Conservation (phyloP, 2,888 invertebrate species). For the Reticulitermes lucifugus region DNA sequence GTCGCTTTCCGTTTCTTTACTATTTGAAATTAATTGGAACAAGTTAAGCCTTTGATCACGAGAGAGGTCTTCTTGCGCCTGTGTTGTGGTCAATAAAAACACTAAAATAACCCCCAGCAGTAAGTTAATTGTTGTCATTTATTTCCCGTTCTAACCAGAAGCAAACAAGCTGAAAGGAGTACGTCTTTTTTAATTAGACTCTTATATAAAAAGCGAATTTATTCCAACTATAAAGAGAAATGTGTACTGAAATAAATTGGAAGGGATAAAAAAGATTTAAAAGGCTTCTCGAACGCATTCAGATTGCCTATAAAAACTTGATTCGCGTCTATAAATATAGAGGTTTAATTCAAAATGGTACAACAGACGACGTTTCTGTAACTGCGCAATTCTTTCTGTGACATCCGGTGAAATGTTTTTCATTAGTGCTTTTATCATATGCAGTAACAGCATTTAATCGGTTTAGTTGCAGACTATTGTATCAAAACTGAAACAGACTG, state of each 20-base stretch:
- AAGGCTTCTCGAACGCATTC: not conserved
- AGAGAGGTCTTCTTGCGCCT: not conserved
- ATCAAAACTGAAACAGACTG: no score
- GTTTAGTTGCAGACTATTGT: no score
- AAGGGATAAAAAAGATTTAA: not conserved
- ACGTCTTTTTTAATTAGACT: conserved; percentile 19
- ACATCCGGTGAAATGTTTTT: no score
- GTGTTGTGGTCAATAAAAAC: conserved; percentile 10
- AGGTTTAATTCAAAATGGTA: no score
- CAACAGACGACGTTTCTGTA: no score
- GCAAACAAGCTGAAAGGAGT: not conserved
- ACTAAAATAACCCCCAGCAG: not conserved
- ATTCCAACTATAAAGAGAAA: conserved; percentile 23
- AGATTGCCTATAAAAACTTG: not conserved
- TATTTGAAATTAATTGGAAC: not conserved
- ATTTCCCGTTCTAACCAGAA: not conserved
- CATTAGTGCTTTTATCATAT: no score
- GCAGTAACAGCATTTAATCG: no score
- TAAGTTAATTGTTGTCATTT: not conserved
- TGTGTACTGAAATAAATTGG: not conserved
- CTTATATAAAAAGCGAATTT: conserved; percentile 7
- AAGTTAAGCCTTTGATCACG: conserved; percentile 10
- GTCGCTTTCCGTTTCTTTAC: not conserved
- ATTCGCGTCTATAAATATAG: not conserved
- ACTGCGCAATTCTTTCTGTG: no score